These are phyloP conservation scores for Agelas oroides DNA, from an alignment of 37 sponge, comb jelly and placozoan genomes.

Conservation along the genomic window DNA sequence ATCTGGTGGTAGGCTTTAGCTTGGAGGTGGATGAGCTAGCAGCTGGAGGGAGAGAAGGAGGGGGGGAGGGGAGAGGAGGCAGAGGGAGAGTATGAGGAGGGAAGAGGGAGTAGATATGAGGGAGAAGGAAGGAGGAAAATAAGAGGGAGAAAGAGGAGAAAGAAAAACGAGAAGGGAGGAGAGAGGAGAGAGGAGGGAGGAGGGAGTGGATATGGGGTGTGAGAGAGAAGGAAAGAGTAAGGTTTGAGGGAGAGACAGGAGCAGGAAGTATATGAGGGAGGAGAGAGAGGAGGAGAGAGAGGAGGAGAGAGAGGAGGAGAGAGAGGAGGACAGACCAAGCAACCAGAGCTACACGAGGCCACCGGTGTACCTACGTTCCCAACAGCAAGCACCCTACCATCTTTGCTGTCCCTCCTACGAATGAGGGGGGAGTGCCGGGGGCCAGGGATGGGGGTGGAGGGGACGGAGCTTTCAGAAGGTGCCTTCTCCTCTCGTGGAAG, in stretches of 20 bases:
- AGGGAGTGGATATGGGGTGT: not conserved
- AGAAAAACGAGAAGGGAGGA: not conserved
- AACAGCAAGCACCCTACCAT: not conserved
- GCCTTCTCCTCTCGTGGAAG: not conserved
- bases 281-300: not conserved
- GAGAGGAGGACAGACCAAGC: too few species aligned
- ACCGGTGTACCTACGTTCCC: too few species aligned
- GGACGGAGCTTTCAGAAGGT: not conserved
- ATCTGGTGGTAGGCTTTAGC: not conserved
- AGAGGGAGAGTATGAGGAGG: not conserved
- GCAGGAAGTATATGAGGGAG: too few species aligned
- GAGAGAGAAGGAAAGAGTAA: too few species aligned
- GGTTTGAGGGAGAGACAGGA: too few species aligned
- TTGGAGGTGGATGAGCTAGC: not conserved
- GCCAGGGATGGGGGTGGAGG: constrained; percentile 7
- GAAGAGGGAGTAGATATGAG: not conserved
- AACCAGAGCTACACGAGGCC: too few species aligned
- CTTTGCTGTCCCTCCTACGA: not conserved
- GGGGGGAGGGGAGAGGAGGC: not conserved
- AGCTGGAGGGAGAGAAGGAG: not conserved
- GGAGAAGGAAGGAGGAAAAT: not conserved
- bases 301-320: not conserved
- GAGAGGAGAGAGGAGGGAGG: too few species aligned
- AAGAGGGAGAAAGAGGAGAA: too few species aligned
- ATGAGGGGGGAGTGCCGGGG: not conserved